Base-by-base conservation (phyloP, 2,888 invertebrate genomes). In the Cephus runcator region DNA sequence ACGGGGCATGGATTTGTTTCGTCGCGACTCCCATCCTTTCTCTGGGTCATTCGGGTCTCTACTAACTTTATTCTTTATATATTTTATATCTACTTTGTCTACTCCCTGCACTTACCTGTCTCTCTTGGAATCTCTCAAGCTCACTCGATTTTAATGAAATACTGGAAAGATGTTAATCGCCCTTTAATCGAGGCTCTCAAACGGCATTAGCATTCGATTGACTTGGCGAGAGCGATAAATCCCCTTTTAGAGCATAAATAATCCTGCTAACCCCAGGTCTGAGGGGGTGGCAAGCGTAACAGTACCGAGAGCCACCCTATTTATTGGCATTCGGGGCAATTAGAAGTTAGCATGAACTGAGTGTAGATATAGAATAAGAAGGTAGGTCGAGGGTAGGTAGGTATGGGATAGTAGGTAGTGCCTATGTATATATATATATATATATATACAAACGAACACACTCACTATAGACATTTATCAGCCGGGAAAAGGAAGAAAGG, bases 381-480 rank as follows among this genome's bases (percentile, higher is more conserved):
- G 56, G 56, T 56, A 56, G 56, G 56, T 56, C 23, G 56, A 56
- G 23, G 2, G 6, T 56, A 40, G 40, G 23, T 40, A 56, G 56
- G 56, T 56, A 56, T 23, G 23, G 23, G 56, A 56, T 56, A 2
- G 56, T 23, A 23, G 40, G 15, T n/a, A 30, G 36, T 4, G 23
- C 12, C 11, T 35, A 12, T 4, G 1, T 30, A n/a, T 35, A 30
- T 80, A 79, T 77, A 75, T 35, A 12, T 4, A 1, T 30, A n/a
- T 35, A 30, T 80, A 79, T 77, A 75, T 73, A 75, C 73, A 71
- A 11, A 15, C n/a, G 12, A n/a, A 33, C 31, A 40, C 40, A 40
- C 40, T 40, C 23, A 3, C 56, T 56, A 56, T 56, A 77, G 79
- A 87, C 83, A 88, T 88, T 89, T 86, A 88, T 89, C 88, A 88